Evolutionary conservation across 2,113 vertebrate genomes (phyloP).

Genomic region (Sarotherodon lohbergeri): DNA sequence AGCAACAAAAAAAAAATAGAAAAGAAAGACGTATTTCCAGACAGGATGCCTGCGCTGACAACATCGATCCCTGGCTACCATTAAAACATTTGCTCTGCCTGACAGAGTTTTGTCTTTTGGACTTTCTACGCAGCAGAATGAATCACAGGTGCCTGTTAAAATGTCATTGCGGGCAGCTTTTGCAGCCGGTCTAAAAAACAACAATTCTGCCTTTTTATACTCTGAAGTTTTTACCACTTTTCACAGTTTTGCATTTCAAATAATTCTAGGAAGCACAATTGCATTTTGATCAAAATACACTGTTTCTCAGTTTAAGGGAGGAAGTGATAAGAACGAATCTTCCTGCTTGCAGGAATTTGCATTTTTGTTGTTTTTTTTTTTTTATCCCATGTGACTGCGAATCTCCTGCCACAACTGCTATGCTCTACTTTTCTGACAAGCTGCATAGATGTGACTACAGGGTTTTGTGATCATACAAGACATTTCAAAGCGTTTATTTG

Average conservation of each 20-base stretch:
- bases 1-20: slow-evolving; percentile 2
- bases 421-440: slow-evolving; percentile 26
- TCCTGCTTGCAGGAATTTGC: slow-evolving; percentile 45
- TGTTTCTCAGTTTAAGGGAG: slow-evolving; percentile 26
- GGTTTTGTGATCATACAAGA: neutral
- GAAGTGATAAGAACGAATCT: slow-evolving; percentile 45
- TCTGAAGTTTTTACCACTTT: neutral
- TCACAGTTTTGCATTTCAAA: neutral
- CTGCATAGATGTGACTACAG: slow-evolving; percentile 11
- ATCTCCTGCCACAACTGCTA: slow-evolving; percentile 13
- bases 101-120: slow-evolving; percentile 70
- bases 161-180: slow-evolving; percentile 48
- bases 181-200: neutral
- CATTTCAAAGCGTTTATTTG: neutral
- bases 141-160: slow-evolving; percentile 69
- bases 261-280: neutral
- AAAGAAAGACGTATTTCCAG: slow-evolving; percentile 58
- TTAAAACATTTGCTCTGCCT: slow-evolving; percentile 77
- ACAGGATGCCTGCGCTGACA: slow-evolving; percentile 72
- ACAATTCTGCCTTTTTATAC: neutral
- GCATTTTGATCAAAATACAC: slow-evolving; percentile 41
- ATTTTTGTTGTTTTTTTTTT: neutral
- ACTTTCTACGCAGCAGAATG: slow-evolving; percentile 53
- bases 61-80: slow-evolving; percentile 74
- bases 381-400: slow-evolving; percentile 13